phyloP scores from a whole-genome alignment of 2,797 vertebrate species.

The Adelosebastes latens region DNA sequence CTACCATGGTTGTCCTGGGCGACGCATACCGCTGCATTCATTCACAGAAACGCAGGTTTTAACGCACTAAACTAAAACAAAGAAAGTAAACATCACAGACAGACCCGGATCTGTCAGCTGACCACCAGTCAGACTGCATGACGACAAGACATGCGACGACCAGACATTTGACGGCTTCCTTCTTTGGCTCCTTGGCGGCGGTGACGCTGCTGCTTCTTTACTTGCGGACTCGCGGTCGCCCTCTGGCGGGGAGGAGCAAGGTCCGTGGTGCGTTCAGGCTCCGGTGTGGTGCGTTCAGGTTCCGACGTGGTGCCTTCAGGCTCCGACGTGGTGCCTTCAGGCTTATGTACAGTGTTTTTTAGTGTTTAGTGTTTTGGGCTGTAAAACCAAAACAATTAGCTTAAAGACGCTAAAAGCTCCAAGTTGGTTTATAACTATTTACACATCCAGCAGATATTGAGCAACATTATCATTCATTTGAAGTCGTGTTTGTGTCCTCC shows the following conservation, averaged over 20 bases:
- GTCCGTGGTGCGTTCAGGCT: too few species aligned
- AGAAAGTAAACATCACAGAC: slow-evolving; percentile 53
- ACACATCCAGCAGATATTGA: neutral
- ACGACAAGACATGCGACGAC: slow-evolving; percentile 24
- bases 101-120: slow-evolving; percentile 65
- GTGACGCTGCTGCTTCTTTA: neutral
- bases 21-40: slow-evolving; percentile 78
- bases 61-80: neutral
- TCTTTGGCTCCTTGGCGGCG: slow-evolving; percentile 18
- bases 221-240: neutral
- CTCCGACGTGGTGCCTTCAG: too few species aligned
- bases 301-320: neutral
- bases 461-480: neutral
- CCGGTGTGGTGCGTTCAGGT: too few species aligned
- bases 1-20: slow-evolving; percentile 87
- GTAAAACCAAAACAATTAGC: too few species aligned
- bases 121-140: slow-evolving; percentile 40
- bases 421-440: neutral
- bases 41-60: slow-evolving; percentile 31
- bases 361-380: too few species aligned
- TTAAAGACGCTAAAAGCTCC: too few species aligned
- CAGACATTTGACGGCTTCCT: neutral
- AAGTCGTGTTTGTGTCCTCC: neutral
- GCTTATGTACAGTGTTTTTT: too few species aligned
- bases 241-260: slow-evolving; percentile 38